These are phyloP conservation scores for Agriopis marginaria DNA, from an alignment of 2,888 invertebrate species.

Conservation along the genomic window DNA sequence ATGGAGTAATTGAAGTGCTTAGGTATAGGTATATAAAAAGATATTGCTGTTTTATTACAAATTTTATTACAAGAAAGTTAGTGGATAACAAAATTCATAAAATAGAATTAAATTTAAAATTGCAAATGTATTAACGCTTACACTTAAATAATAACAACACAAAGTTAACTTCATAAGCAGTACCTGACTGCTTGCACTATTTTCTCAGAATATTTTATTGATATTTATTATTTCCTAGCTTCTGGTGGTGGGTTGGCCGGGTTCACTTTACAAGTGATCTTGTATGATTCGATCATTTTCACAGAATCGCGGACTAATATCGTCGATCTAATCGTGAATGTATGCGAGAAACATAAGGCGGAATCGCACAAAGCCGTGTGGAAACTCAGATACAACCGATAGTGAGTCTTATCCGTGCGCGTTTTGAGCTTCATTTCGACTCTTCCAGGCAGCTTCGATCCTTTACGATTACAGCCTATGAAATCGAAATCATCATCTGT, in stretches of 20 bases:
- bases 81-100: constrained; percentile 28
- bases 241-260: constrained; percentile 62
- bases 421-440: constrained; percentile 80
- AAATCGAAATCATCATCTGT: constrained; percentile 78
- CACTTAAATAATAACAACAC: constrained; percentile 48
- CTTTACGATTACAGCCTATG: constrained; percentile 68
- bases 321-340: constrained; percentile 76
- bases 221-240: constrained; percentile 9
- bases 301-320: constrained; percentile 79
- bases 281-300: constrained; percentile 80
- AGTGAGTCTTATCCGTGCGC: constrained; percentile 76
- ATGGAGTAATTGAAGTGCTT: background rate
- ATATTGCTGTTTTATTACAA: background rate
- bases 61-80: constrained; percentile 22
- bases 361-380: constrained; percentile 76
- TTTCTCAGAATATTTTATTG: background rate
- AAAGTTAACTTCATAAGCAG: constrained; percentile 12
- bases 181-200: background rate
- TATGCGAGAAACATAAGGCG: constrained; percentile 72
- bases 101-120: constrained; percentile 43
- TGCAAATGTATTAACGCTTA: constrained; percentile 32
- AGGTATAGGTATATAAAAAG: background rate
- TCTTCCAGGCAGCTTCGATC: constrained; percentile 72
- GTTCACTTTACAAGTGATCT: constrained; percentile 82
- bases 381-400: constrained; percentile 78